Evolutionary conservation across 2,113 vertebrate species (phyloP), one percentile per base, ranked within the genome.

Genomic region (Hypanus sabinus): DNA sequence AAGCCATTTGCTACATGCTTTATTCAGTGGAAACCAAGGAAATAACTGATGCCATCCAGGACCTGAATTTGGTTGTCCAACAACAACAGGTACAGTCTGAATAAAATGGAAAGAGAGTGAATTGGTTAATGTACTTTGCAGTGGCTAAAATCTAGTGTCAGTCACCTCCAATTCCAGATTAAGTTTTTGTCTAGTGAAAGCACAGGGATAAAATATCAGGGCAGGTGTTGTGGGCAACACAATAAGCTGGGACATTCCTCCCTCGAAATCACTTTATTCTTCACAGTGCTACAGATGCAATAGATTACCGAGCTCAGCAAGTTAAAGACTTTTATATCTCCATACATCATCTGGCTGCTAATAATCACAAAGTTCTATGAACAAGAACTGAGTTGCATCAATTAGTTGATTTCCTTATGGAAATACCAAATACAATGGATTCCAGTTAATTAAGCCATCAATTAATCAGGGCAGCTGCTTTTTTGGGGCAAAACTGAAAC

Each of bases 1-100:
- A 96, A 95, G 95, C 95, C 94, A 95, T 97, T 94, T 97, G 97
- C 94, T 94, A 96, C 24, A 12, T 96, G 75, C 95, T 97, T 0
- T 94, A 95, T 0, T 96, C 79, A 68, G 95, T 97, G 95, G 96
- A 97, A 95, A 97, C 95, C 55, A 96, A 95, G 94, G 95, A 95
- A 57, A 95, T 97, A 3, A 96, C 94, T 60, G 95, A 95, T 75
- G 95, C 96, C 62, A 60, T 96, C 80, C 79, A 93, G 85, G 95
- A 96, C 57, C 95, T 97, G 71, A 83, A 0, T 73, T 94, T 94
- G 22, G 14, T 95, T 92, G 91, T 94, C 3, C 11, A 93, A 81
- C 94, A 94, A 94, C 2, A 27, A 83, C 94, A 96, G 96, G 96
- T 97, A 96, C 96, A 94, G 94, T 0, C 46, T 57, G 60, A 90